Base-by-base conservation (phyloP, 2,888 invertebrate species). In the Drosophila borealis region DNA sequence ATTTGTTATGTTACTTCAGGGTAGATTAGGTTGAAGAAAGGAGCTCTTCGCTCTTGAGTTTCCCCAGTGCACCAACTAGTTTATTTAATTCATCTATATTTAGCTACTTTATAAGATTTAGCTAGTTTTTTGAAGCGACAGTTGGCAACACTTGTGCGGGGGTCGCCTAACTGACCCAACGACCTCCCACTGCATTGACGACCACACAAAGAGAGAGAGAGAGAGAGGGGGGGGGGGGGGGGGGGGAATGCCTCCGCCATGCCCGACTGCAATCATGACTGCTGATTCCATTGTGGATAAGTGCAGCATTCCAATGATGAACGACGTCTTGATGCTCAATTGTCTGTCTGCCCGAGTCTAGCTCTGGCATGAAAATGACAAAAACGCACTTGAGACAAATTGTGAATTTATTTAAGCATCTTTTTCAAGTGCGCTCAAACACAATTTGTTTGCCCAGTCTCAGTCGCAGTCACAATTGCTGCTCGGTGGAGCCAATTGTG, bases 371-470 rank as follows among this genome's bases (percentile, higher is more conserved):
- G 73, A 72, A 89, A 89, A 87, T 81, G 88, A 87, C 88, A 89
- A 86, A 81, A 88, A 74, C 78, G 74, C 89, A 81, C 89, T 88
- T 82, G 82, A 88, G 89, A 88, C 88, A 87, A 88, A 84, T 88
- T 89, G 88, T 87, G 85, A 87, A 84, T 89, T 80, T 73, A 72
- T 81, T 88, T 80, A 72, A 77, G 68, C 69, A 78, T 68, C 74
- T 61, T 66, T 70, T 68, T 86, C 71, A 70, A 87, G 89, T 77
- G 70, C 81, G 70, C 81, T 83, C 62, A 76, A 68, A 65, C 69
- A 72, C 86, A 74, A 85, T 84, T 84, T 70, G 79, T 84, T 73
- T 74, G 70, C 67, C 59, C 54, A 70, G 42, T 42, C 33, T 37
- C 44, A 17, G 42, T 29, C 29, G 2, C 29, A 29, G 29, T 25